Evolutionary conservation across 1,140 invertebrate species (phyloP), one percentile per base, ranked within the genome.

Genomic region (Nixonia krombeini): DNA sequence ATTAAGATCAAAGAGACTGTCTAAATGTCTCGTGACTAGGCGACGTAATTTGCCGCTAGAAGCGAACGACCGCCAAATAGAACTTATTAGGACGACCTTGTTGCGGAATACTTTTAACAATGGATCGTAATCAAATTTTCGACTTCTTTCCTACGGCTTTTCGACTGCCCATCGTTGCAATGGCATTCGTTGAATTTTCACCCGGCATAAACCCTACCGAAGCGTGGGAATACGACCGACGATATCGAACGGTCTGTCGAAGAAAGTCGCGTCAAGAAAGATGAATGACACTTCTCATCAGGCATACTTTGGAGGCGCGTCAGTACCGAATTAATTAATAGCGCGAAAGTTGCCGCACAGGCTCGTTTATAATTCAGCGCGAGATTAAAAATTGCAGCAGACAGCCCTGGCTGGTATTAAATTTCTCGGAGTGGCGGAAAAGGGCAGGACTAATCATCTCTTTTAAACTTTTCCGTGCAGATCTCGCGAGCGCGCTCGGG

Each of bases 291-390:
- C 7, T 41, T 58, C 55, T 58, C 62, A 66, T 66, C 58, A 66
- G 50, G 42, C 44, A 41, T 50, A 63, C 50, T 57, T 65, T 65
- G 26, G 42, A 46, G 42, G 25, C 15, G 31, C 51, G 53, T 63
- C 51, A 63, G 38, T 37, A 49, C 12, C 26, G 37, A 45, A 58
- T 53, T 42, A 58, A 58, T 66, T 66, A 66, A 42, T 37, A 47
- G 17, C n/a, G 12, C 28, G n/a, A 13, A 66, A 66, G 53, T 66
- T 53, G 49, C 26, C 28, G 13, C 10, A 12, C 23, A 23, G 16
- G 13, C n/a, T 18, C 55, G 63, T 55, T 37, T 66, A 66, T 59
- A 66, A 66, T 58, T 66, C 52, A 50, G 55, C 58, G 59, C 44
- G 45, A 59, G 55, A 42, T 10, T 23, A 21, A 44, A 59, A 59